Evolutionary conservation across 2,113 vertebrate genomes (phyloP).

Genomic region (Synodontis membranacea): DNA sequence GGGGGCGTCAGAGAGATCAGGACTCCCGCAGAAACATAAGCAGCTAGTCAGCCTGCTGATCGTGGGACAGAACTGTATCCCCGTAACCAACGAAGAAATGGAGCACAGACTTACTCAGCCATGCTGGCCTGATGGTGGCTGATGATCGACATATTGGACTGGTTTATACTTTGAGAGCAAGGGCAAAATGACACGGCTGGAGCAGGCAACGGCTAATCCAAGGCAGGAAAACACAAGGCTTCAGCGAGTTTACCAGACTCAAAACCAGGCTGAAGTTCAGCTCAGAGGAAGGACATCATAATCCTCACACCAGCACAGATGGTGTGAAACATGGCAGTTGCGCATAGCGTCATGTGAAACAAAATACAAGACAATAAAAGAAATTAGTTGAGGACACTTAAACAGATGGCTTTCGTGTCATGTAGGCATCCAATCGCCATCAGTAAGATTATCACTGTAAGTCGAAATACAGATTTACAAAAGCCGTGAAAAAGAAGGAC

Average conservation of each 20-base stretch:
- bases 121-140: slow-evolving; percentile 34
- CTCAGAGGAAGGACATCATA: slow-evolving; percentile 2
- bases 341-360: slow-evolving; percentile 16
- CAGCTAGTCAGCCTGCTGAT: background rate
- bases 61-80: slow-evolving; percentile 3
- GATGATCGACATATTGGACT: slow-evolving; percentile 28
- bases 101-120: slow-evolving; percentile 41
- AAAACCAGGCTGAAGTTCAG: slow-evolving; percentile 14
- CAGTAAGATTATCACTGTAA: background rate
- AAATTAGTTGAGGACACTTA: background rate
- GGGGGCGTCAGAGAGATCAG: slow-evolving; percentile 5
- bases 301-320: slow-evolving; percentile 23
- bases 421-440: background rate
- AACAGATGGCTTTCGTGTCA: background rate
- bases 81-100: background rate
- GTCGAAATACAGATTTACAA: background rate
- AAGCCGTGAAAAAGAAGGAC: slow-evolving; percentile 5
- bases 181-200: background rate
- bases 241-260: slow-evolving; percentile 22
- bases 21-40: background rate
- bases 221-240: slow-evolving; percentile 4
- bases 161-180: slow-evolving; percentile 13
- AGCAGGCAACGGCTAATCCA: slow-evolving; percentile 27
- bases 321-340: slow-evolving; percentile 19
- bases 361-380: background rate